phyloP scores from a whole-genome alignment of 2,888 invertebrate species.

The Mesorhabditis belari region DNA sequence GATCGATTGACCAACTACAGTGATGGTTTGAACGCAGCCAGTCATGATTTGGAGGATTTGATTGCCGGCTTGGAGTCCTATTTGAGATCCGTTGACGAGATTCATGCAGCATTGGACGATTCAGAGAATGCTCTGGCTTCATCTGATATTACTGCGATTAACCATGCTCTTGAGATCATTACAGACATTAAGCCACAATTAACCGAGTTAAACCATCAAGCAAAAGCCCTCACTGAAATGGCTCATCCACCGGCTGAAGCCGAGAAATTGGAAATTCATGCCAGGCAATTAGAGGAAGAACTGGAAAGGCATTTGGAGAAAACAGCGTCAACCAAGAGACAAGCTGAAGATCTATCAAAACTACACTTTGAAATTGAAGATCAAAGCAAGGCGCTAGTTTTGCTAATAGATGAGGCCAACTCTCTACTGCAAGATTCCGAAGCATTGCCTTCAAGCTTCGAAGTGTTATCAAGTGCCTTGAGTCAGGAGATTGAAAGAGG shows the following conservation, averaged over 20 bases:
- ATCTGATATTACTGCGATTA: too few relatives aligned
- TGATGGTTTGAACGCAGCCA: constrained; percentile 5
- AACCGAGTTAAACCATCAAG: neutral
- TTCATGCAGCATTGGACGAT: too few relatives aligned
- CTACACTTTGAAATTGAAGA: constrained; percentile 15
- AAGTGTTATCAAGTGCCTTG: constrained; percentile 14
- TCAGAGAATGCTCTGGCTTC: too few relatives aligned
- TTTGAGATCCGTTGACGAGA: too few relatives aligned
- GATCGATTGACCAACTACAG: constrained; percentile 10
- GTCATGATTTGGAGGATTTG: too few relatives aligned
- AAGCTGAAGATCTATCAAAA: neutral
- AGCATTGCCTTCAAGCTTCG: constrained; percentile 24
- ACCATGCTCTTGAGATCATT: neutral
- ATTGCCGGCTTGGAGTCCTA: too few relatives aligned
- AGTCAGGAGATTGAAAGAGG: constrained; percentile 7
- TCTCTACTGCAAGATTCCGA: constrained; percentile 23
- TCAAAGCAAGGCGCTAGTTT: constrained; percentile 13
- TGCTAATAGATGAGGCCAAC: constrained; percentile 20
- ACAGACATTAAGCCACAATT: neutral
- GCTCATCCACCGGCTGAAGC: too few relatives aligned
- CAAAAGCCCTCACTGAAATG: neutral
- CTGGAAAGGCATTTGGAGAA: neutral
- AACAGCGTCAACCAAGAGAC: neutral
- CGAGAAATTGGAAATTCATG: too few relatives aligned
- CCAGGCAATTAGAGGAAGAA: neutral